These are phyloP conservation scores for Drosophila novamexicana DNA, from an alignment of 1,140 invertebrate genomes.

Conservation along the genomic window DNA sequence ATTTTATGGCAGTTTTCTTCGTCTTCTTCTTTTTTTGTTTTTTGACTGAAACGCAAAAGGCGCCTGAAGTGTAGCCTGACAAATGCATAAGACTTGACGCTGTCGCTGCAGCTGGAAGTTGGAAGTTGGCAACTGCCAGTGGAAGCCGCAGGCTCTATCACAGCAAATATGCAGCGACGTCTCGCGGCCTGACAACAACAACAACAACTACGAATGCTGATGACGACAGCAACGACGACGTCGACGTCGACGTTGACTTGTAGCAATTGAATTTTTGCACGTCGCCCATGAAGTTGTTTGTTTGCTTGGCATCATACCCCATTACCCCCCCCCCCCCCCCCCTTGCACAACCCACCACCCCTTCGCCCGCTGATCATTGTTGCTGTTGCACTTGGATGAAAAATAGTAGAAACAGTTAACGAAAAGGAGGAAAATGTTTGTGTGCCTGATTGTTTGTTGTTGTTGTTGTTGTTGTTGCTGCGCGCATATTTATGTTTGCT, in stretches of 20 bases:
- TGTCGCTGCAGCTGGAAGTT: conserved; percentile 13
- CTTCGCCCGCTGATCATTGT: conserved; percentile 16
- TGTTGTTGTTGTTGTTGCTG: conserved; percentile 59
- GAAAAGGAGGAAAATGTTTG: conserved; percentile 70
- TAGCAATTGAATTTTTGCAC: conserved; percentile 83
- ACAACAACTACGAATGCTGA: conserved; percentile 30
- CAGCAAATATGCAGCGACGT: conserved; percentile 61
- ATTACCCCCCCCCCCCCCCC: conserved; percentile 24
- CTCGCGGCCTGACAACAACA: conserved; percentile 1
- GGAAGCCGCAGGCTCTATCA: conserved; percentile 11
- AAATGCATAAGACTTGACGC: conserved; percentile 75
- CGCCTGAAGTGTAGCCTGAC: conserved; percentile 73
- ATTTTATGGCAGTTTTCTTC: conserved; percentile 58
- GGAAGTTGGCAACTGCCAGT: not conserved
- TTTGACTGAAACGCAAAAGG: conserved; percentile 54
- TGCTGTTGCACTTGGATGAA: conserved; percentile 67
- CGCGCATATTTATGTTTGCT: conserved; percentile 77
- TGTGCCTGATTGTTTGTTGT: conserved; percentile 64
- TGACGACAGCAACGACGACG: conserved; percentile 33
- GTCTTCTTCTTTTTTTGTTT: conserved; percentile 23
- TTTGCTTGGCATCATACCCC: conserved; percentile 72
- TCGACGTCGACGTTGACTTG: conserved; percentile 51
- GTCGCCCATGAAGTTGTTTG: conserved; percentile 83
- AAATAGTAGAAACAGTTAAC: conserved; percentile 78
- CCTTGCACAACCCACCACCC: not conserved